Base-by-base conservation (phyloP, 1,140 invertebrate species). In the Palaemon carinicauda region DNA sequence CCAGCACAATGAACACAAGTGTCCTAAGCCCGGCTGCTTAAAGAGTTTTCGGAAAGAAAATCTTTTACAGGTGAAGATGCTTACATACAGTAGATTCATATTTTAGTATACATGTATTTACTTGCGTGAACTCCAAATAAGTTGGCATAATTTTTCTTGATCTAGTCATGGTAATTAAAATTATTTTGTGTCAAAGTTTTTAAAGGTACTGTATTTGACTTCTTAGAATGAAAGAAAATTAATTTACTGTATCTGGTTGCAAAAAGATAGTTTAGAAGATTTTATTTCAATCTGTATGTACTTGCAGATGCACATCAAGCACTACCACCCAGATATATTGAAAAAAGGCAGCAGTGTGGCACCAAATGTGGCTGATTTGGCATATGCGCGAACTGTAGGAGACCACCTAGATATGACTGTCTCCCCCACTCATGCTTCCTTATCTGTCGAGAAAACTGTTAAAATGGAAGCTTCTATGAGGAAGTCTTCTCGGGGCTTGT, bases 11-110 rank as follows among this genome's bases (percentile, higher is more conserved):
- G 90, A 91, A 52, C 93, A 90, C 89, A 92, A 92, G 88, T 98
- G 97, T 91, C 95, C 95, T 0, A 95, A 96, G 80, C 94, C 95
- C 80, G 95, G 94, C 7, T 98, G 97, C 90, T 94, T 93, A 17
- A 98, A 98, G 92, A 95, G 95, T 87, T 98, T 97, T 91, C 93
- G 97, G 24, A 97, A 97, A 90, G 96, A 97, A 90, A 96, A 96
- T 89, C 93, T 98, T 33, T 92, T 98, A 2, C 94, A 95, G 91
- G 91, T 91, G 85, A 89, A 21, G 19, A 24, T 27, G 65, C 24
- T 69, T 24, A 31, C 60, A 69, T 41, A 41, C 12, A n/a, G n/a
- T n/a, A n/a, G n/a, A n/a, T n/a, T n/a, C n/a, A n/a, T n/a, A n/a
- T n/a, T n/a, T n/a, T n/a, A n/a, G n/a, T n/a, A n/a, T n/a, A n/a